A percentile compares a stretch with the other conserved stretches of the same genome.
Evolutionary conservation across 2,113 vertebrate species (phyloP).

Genomic region (Lepus timidus): DNA sequence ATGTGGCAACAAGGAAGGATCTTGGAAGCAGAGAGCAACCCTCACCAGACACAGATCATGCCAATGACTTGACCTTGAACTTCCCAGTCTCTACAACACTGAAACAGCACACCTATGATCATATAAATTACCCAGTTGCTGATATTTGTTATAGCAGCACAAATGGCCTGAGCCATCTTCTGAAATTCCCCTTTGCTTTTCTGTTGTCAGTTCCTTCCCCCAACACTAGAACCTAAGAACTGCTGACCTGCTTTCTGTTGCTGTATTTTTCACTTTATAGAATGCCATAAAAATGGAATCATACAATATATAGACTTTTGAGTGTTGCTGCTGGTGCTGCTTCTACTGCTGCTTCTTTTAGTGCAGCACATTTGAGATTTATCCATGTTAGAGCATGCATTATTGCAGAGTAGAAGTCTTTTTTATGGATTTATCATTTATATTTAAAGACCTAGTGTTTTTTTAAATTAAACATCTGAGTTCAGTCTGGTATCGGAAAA

Average conservation of each 20-base stretch:
- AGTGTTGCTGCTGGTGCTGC: background rate
- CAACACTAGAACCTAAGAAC: too few species aligned
- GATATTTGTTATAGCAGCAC: background rate
- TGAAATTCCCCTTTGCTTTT: background rate
- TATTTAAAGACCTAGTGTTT: background rate
- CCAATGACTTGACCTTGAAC: background rate
- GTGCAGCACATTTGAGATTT: background rate
- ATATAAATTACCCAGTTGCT: background rate
- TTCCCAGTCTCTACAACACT: background rate
- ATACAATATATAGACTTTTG: background rate
- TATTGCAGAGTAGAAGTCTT: background rate
- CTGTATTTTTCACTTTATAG: background rate
- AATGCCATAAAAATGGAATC: background rate
- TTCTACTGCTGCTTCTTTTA: background rate
- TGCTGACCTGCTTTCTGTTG: background rate
- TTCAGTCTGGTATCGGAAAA: constrained; percentile 41
- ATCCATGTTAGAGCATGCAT: background rate
- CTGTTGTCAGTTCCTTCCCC: background rate
- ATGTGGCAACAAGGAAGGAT: too few species aligned
- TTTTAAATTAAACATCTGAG: constrained; percentile 45
- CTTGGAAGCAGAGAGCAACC: background rate
- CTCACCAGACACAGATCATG: background rate
- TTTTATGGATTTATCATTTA: background rate
- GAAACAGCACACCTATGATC: background rate
- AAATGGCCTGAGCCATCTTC: background rate